Evolutionary conservation across 37 sponge, comb jelly and placozoan genomes (phyloP).

Genomic region (Mnemiopsis leidyi): DNA sequence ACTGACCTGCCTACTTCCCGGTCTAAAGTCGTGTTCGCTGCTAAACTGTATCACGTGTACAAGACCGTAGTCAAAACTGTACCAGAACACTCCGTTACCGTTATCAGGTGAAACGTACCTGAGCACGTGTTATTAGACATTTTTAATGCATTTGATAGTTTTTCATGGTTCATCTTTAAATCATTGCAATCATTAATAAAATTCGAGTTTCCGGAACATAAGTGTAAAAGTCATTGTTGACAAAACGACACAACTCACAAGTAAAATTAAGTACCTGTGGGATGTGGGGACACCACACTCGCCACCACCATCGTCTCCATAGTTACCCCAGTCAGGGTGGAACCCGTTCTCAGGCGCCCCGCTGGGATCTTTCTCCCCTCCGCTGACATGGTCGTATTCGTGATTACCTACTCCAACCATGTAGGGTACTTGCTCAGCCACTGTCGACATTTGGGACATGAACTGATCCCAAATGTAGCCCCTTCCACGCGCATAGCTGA

Average conservation of each 20-base stretch:
- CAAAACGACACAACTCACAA: too few relatives aligned
- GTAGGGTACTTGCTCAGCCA: constrained; percentile 22
- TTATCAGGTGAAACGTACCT: constrained; percentile 70
- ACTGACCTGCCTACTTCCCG: constrained; percentile 62
- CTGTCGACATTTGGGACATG: constrained; percentile 34
- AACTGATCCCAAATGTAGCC: constrained; percentile 64
- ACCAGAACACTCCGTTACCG: constrained; percentile 75
- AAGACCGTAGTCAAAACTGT: constrained; percentile 75
- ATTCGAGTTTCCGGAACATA: too few relatives aligned
- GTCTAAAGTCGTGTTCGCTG: constrained; percentile 75
- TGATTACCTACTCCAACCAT: constrained; percentile 63
- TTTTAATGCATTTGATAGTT: too few relatives aligned
- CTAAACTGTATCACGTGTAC: constrained; percentile 71
- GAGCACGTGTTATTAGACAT: too few relatives aligned
- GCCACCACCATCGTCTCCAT: constrained; percentile 71
- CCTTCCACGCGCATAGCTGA: constrained; percentile 73
- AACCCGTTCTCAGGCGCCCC: constrained; percentile 67
- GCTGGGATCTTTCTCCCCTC: constrained; percentile 69
- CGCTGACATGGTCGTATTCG: constrained; percentile 65
- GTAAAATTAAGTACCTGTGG: constrained; percentile 70
- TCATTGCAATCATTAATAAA: too few relatives aligned
- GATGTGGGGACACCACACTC: constrained; percentile 75
- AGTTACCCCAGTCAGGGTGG: constrained; percentile 76
- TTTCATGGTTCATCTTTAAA: too few relatives aligned
- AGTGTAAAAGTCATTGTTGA: too few relatives aligned